Evolutionary conservation across 2,113 vertebrate species (phyloP), one percentile per base, ranked within the genome.

Genomic region (Prunella himalayana): DNA sequence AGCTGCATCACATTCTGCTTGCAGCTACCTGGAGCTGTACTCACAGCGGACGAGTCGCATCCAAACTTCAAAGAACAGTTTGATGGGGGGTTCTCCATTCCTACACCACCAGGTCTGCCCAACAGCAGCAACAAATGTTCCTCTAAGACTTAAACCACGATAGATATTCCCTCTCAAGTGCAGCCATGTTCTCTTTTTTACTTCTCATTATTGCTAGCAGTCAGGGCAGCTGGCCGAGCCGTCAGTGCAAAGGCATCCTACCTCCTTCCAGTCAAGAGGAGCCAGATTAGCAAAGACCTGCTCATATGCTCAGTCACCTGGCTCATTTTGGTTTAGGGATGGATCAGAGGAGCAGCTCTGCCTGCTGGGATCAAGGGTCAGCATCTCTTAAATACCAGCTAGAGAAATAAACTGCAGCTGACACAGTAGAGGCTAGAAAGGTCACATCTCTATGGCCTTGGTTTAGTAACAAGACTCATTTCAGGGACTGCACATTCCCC

Each of bases 1-100:
- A 68, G 60, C 15, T 51, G 31, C 35, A 45, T 27, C 45, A 35
- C 15, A 33, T 79, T 69, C 41, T 70, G 66, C 39, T 80, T 68
- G n/a, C 59, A 88, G 84, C 71, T 80, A 82, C 79, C 79, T 45
- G 68, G 35, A 47, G 50, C 69, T 0, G 0, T 16, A 44, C 22
- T 64, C 49, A n/a, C 30, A 45, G 57, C 0, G 4, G 15, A 15
- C 0, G 2, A 82, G 15, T 7, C 1, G 1, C 49, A 35, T 0
- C 6, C 6, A 37, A 87, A 61, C 21, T 64, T 57, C 39, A 18
- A 49, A 39, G 27, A 30, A 31, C 12, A 30, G 41, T 82, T 73
- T 44, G 44, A 57, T 31, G 27, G 13, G 44, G 44, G 35, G 33
- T 6, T 70, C n/a, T 78, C 33, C 8, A 1, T 15, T 25, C 27